Percentiles rank a stretch among this genome's conserved stretches.
Conservation (phyloP, 2,797 vertebrate genomes). For the Danionella dracula region DNA sequence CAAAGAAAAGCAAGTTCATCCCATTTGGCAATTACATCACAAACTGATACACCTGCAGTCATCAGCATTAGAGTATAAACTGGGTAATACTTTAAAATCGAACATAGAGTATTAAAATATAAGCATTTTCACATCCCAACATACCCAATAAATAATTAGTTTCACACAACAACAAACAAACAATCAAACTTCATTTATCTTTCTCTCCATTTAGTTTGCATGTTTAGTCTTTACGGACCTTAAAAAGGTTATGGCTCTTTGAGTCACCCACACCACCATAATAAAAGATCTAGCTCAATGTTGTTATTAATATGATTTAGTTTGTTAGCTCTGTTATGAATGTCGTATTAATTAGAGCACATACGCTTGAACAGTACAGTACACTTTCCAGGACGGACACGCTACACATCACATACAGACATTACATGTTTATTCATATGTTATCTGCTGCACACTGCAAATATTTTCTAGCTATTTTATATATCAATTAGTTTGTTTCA, state of each 20-base stretch:
- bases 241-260: conserved; percentile 35
- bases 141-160: conserved; percentile 15
- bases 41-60: conserved; percentile 10
- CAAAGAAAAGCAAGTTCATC: conserved; percentile 15
- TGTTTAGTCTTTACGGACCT: conserved; percentile 25
- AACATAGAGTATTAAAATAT: conserved; percentile 1
- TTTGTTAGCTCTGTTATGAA: conserved; percentile 8
- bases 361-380: neutral
- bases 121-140: neutral
- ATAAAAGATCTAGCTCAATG: neutral
- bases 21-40: conserved; percentile 32
- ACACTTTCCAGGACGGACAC: too few relatives aligned
- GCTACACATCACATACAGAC: neutral
- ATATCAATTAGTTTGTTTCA: too few relatives aligned
- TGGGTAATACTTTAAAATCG: conserved; percentile 15
- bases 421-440: neutral
- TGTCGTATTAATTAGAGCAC: neutral
- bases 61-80: conserved; percentile 19
- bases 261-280: neutral
- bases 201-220: conserved; percentile 29
- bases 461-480: neutral
- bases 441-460: neutral
- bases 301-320: neutral
- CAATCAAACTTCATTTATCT: conserved; percentile 20
- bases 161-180: conserved; percentile 5